Evolutionary conservation across 1,140 invertebrate species (phyloP), one percentile per base, ranked within the genome.

Genomic region (Stegodyphus mimosarum): DNA sequence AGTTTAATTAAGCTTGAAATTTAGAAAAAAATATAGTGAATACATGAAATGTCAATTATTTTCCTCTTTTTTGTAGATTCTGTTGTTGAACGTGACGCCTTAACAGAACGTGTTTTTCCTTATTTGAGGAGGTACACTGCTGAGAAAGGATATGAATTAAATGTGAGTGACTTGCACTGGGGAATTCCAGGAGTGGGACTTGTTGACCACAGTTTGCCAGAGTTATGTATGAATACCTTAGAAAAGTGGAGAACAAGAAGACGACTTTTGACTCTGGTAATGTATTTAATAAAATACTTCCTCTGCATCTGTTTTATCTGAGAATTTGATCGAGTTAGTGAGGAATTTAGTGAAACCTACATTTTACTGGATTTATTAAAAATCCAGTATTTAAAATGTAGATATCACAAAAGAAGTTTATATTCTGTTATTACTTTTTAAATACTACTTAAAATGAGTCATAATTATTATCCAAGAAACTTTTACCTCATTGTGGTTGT

Each of bases 141-240:
- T 60, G 90, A 91, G 13, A 91, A 91, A 81, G 94, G 93, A 67
- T 95, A 94, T 91, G 93, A 94, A 87, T 90, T 94, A 5, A 93
- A 94, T 89, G 93, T 94, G 6, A 92, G 93, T 1, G 94, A 94
- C 89, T 89, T 94, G 0, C 93, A 94, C 88, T 94, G 94, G 93
- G 92, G 93, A 83, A 93, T 93, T 4, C 91, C 92, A 7, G 90
- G 94, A 9, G 93, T 94, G 87, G 93, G 93, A 87, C 92, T 94
- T 87, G 90, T 93, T 60, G 93, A 94, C 89, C 94, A 94, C 89
- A 92, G 93, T 87, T 94, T 95, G 90, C 94, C 94, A 0, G 93
- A 94, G 88, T 92, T 95, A 66, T 95, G 94, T 88, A 92, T 95
- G 67, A 92, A 63, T 33, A 66, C 63, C 9, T 63, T 87, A 55